These are phyloP conservation scores for Parasteatoda lunata DNA, from an alignment of 2,888 invertebrate species.

Conservation along the genomic window DNA sequence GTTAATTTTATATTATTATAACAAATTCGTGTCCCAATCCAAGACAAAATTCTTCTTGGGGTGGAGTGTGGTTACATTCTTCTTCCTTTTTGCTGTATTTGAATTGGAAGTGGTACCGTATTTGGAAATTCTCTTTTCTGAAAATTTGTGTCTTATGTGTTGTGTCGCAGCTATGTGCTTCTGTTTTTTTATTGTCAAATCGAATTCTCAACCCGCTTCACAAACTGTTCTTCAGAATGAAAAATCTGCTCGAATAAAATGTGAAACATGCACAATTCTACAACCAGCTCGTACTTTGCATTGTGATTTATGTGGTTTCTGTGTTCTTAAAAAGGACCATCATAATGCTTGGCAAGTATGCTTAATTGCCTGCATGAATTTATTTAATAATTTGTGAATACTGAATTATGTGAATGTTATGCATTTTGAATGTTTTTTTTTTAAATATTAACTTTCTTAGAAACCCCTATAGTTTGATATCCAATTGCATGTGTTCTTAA, in stretches of 20 bases:
- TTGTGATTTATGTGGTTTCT: conserved; percentile 66
- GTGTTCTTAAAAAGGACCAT: conserved; percentile 66
- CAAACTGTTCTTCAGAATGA: conserved; percentile 15
- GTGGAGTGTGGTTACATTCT: conserved; percentile 60
- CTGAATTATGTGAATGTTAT: too few relatives aligned
- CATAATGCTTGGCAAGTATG: conserved; percentile 67
- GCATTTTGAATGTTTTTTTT: too few relatives aligned
- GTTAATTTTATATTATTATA: conserved; percentile 31
- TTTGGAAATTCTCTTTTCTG: conserved; percentile 82
- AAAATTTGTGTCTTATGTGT: conserved; percentile 79
- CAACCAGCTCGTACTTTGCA: conserved; percentile 59
- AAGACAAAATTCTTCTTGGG: conserved; percentile 49
- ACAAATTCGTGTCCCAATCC: conserved; percentile 26
- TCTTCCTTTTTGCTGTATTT: conserved; percentile 73
- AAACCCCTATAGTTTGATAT: too few relatives aligned
- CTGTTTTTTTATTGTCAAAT: conserved; percentile 41
- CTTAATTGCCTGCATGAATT: neutral
- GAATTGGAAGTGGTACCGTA: conserved; percentile 79
- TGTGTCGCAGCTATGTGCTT: conserved; percentile 73
- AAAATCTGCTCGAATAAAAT: conserved; percentile 28
- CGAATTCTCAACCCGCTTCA: conserved; percentile 6
- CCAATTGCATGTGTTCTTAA: too few relatives aligned
- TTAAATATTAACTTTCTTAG: too few relatives aligned
- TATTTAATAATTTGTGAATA: too few relatives aligned
- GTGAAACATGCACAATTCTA: conserved; percentile 45